Evolutionary conservation across 2,888 invertebrate genomes (phyloP).

Genomic region (Masnerella sp.): DNA sequence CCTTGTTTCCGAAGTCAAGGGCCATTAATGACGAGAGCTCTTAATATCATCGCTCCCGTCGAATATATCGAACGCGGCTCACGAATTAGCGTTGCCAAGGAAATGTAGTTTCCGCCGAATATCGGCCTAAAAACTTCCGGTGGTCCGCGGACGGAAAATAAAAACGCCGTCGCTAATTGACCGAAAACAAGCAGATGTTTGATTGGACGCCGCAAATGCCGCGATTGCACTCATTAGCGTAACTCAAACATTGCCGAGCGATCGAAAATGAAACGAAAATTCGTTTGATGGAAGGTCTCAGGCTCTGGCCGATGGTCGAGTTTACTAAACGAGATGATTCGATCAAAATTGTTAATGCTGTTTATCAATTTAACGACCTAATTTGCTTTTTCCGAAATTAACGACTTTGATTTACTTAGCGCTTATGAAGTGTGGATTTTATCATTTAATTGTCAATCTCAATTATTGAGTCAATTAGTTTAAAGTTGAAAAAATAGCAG

Average conservation of each 20-base stretch:
- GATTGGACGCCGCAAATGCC: constrained; percentile 1
- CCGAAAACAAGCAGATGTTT: constrained; percentile 16
- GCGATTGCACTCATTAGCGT: constrained; percentile 9
- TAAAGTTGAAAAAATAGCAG: too few relatives aligned
- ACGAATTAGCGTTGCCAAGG: constrained; percentile 33
- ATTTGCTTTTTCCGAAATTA: background rate
- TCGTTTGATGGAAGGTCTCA: constrained; percentile 3
- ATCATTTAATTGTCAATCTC: too few relatives aligned
- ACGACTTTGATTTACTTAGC: background rate
- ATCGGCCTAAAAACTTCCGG: constrained; percentile 12
- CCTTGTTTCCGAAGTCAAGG: constrained; percentile 45
- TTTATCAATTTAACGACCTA: constrained; percentile 8
- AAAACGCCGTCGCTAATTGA: constrained; percentile 13
- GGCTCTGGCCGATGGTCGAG: background rate
- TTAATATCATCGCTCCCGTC: constrained; percentile 33
- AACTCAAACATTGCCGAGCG: constrained; percentile 17
- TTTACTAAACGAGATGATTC: constrained; percentile 23
- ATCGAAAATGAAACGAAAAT: constrained; percentile 11
- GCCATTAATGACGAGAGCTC: constrained; percentile 40
- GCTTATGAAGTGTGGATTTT: too few relatives aligned
- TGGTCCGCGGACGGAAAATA: constrained; percentile 4
- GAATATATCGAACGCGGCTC: constrained; percentile 26
- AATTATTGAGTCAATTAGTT: too few relatives aligned
- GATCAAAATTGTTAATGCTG: background rate
- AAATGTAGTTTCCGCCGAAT: constrained; percentile 19